These are phyloP conservation scores for Tenthredo livida DNA, from an alignment of 2,888 invertebrate species.

Conservation along the genomic window DNA sequence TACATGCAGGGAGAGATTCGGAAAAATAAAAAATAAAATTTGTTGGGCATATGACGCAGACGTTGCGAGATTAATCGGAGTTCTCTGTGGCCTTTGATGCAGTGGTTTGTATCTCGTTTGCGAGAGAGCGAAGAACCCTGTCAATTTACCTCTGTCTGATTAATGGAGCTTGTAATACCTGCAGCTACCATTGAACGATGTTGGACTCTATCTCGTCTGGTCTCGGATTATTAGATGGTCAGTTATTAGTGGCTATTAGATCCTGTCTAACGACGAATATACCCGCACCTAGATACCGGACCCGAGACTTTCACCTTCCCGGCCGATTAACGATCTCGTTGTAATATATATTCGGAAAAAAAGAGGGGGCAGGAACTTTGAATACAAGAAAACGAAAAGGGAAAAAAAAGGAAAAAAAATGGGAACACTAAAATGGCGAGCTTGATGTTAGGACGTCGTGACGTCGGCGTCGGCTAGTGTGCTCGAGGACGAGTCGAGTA, in stretches of 20 bases:
- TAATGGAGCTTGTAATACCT: slow-evolving; percentile 38
- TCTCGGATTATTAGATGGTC: slow-evolving; percentile 3
- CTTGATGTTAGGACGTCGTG: slow-evolving; percentile 39
- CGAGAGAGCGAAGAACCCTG: not conserved
- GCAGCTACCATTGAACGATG: slow-evolving; percentile 27
- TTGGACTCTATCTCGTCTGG: not conserved
- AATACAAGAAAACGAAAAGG: not conserved
- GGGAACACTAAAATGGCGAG: slow-evolving; percentile 35
- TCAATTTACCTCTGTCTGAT: slow-evolving; percentile 41
- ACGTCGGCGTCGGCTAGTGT: slow-evolving; percentile 55
- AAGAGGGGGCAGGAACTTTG: not conserved
- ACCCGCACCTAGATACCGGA: no score
- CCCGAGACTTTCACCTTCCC: not conserved
- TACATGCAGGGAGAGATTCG: no score
- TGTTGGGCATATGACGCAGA: no score
- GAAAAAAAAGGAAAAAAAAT: not conserved
- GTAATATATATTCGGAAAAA: not conserved
- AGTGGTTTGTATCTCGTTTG: slow-evolving; percentile 4
- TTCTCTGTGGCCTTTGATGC: slow-evolving; percentile 9
- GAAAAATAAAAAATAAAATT: no score
- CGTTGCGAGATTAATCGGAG: slow-evolving; percentile 20
- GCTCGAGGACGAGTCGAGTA: slow-evolving; percentile 60
- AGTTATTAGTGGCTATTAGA: slow-evolving; percentile 37
- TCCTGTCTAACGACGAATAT: not conserved
- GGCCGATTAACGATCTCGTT: not conserved